Evolutionary conservation across 1,140 invertebrate genomes (phyloP), one percentile per base, ranked within the genome.

Genomic region (Drosophila azteca): DNA sequence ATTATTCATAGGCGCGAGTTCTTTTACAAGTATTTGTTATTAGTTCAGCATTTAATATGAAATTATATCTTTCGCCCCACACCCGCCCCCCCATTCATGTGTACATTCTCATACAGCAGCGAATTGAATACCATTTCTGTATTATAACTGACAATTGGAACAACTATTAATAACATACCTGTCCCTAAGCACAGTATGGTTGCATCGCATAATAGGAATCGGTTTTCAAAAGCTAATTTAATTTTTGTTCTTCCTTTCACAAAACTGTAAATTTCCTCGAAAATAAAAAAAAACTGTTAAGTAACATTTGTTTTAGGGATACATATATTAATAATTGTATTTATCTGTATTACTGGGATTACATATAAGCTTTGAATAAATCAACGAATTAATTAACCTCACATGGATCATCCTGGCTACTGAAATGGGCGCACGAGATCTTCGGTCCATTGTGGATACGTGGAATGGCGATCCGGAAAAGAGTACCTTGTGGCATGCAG

Each of bases 401-500:
- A 13, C 96, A 97, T 35, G 96, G 96, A 93, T 96, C 95, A 73
- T 94, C 92, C 55, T 94, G 93, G 2, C 93, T 92, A 66, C 93
- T 95, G 24, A 95, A 93, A 90, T 94, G 94, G 11, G 94, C 93
- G 77, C 95, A 96, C 26, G 93, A 94, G 6, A 94, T 93, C 64
- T 93, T 93, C 51, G 93, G 93, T 2, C 75, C 82, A 75, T 91
- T 93, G 48, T 89, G 90, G 15, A 93, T 94, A 3, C 91, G 92
- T 11, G 94, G 93, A 3, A 96, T 94, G 0, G 95, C 94, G 3
- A 98, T 93, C 67, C 94, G 93, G 79, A 97, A 98, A 6, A 98
- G 88, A 81, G 95, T 96, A 0, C 96, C 97, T 64, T 95, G 93
- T 0, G 96, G 96, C 96, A 97, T 97, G 82, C 96, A 97, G 2